A percentile compares a stretch with the other conserved stretches of the same genome.
These are phyloP conservation scores for Trypoxylus dichotomus DNA, from an alignment of 1,140 invertebrate species.

Conservation along the genomic window DNA sequence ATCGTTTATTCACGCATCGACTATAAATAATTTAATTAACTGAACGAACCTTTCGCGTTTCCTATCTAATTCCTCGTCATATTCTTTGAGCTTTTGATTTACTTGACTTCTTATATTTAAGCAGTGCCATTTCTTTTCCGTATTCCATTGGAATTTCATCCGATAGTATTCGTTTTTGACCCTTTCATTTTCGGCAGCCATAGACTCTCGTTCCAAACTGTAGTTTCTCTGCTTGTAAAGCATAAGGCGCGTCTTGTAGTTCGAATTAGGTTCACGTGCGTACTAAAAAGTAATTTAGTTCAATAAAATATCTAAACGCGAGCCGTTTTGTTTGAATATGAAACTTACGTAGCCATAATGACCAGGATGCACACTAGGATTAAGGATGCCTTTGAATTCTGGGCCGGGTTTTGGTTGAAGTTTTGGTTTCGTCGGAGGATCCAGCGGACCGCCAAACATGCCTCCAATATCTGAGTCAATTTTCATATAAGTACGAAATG, in stretches of 20 bases:
- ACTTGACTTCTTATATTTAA: conserved; percentile 21
- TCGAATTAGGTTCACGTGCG: conserved; percentile 40
- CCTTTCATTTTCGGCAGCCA: conserved; percentile 31
- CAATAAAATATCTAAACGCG: not conserved
- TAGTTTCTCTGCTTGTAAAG: conserved; percentile 41
- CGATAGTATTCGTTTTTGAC: not conserved
- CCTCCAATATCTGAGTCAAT: not conserved
- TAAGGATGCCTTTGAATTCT: conserved; percentile 32
- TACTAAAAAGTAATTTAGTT: conserved; percentile 34
- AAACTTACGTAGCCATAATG: conserved; percentile 36
- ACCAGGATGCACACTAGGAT: conserved; percentile 31
- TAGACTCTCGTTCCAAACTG: conserved; percentile 27
- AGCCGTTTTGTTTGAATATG: conserved; percentile 15
- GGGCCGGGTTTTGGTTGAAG: conserved; percentile 25
- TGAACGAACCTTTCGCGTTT: conserved; percentile 41
- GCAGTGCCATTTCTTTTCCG: not conserved
- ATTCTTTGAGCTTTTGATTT: conserved; percentile 36
- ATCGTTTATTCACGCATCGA: not conserved
- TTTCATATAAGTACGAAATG: not conserved
- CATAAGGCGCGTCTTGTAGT: conserved; percentile 37
- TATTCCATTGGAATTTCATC: not conserved
- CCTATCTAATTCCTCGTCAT: conserved; percentile 45
- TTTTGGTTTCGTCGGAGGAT: conserved; percentile 25
- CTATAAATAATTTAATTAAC: not conserved
- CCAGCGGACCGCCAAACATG: conserved; percentile 33